Conservation (phyloP, 2,797 vertebrate species). For the Varecia variegata region DNA sequence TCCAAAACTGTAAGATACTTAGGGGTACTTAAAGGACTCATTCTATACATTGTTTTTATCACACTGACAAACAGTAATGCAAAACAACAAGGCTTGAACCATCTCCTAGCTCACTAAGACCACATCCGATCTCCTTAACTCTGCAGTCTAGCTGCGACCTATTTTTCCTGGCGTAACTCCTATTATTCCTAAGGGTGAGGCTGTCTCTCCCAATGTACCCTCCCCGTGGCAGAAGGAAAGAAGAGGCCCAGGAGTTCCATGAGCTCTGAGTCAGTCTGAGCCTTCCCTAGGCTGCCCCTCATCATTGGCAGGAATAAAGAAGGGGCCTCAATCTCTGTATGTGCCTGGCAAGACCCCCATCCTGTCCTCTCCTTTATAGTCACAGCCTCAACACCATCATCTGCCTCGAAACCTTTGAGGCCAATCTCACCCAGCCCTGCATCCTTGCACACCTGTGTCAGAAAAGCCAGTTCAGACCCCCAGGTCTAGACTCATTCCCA, state of each 20-base stretch:
- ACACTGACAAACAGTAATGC: neutral
- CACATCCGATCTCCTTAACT: neutral
- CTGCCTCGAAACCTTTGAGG: neutral
- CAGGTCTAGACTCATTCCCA: neutral
- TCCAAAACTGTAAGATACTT: neutral
- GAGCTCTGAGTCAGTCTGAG: neutral
- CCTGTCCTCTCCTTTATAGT: neutral
- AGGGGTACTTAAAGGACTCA: neutral
- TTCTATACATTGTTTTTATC: neutral
- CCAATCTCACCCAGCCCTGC: neutral
- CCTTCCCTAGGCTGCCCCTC: neutral
- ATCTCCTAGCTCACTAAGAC: neutral
- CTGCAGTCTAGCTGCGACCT: neutral
- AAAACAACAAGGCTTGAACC: neutral
- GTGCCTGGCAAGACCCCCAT: neutral
- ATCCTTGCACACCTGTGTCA: neutral
- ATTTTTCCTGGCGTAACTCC: neutral
- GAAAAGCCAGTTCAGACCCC: neutral
- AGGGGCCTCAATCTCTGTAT: fast-evolving
- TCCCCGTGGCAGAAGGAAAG: neutral
- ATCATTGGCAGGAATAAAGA: neutral
- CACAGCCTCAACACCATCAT: neutral
- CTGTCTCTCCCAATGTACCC: neutral
- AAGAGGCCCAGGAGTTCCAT: neutral
- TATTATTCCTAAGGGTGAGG: neutral